Evolutionary conservation across 2,113 vertebrate genomes (phyloP), one percentile per base, ranked within the genome.

Genomic region (Erythrolamprus reginae): DNA sequence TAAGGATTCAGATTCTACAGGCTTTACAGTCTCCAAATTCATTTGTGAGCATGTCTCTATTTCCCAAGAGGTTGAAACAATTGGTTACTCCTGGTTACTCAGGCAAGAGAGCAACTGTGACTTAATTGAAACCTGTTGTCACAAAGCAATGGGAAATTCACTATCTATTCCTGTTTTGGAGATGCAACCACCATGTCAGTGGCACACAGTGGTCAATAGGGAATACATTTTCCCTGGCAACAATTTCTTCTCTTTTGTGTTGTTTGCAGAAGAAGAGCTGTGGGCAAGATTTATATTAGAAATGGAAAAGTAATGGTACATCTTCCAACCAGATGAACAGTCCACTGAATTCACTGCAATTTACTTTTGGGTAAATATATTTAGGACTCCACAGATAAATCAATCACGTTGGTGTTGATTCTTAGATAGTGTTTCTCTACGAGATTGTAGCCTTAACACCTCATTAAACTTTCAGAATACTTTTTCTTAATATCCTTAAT

Each of bases 381-480:
- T 77, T 77, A 77, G 65, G n/a, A 77, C 15, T 77, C n/a, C 15
- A 38, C 33, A 77, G 65, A 77, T 33, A 77, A 77, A 6, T 77
- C 5, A 38, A 77, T 77, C 3, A n/a, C 17, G 28, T 61, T 65
- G 58, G 58, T 65, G 58, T 65, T 13, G 58, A 61, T 12, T 61
- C 58, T 33, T 33, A 70, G n/a, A 70, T 38, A 70, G 10, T 9
- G 13, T 70, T 38, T 33, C 17, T 38, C 65, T 17, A 77, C 38
- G 65, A 38, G n/a, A 38, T 77, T 38, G 6, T 38, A 38, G 65
- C 65, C 0, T 65, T 89, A 91, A 92, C 93, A 93, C 92, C 61
- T 90, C 89, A 92, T 95, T 89, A 94, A 84, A 91, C 88, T 92
- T 82, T 93, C 93, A 92, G 90, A 89, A 93, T 95, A 90, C 84